Evolutionary conservation across 2,113 vertebrate genomes (phyloP).

Genomic region (Scalopus aquaticus): DNA sequence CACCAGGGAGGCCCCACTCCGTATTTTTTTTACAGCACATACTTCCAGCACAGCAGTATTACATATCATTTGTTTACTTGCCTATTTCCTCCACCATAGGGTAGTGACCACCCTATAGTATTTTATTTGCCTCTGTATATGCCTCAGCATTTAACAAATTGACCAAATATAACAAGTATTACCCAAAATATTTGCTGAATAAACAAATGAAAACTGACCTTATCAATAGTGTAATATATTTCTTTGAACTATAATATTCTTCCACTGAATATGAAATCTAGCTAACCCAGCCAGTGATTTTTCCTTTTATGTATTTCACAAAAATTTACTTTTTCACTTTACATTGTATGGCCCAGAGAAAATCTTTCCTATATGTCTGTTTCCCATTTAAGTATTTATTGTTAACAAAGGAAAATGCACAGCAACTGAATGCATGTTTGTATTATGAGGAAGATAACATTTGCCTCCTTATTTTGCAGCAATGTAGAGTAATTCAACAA

Average conservation of each 20-base stretch:
- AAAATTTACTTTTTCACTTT: constrained; percentile 14
- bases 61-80: background rate
- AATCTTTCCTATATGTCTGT: background rate
- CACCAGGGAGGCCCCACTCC: no score
- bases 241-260: background rate
- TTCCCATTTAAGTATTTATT: background rate
- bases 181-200: background rate
- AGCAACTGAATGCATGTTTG: background rate
- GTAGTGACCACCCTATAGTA: background rate
- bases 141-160: background rate
- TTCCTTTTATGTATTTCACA: background rate
- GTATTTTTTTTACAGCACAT: background rate
- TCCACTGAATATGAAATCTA: background rate
- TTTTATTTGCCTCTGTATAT: background rate
- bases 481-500: background rate
- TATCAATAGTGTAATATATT: background rate
- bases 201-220: background rate
- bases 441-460: background rate
- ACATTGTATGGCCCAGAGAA: background rate
- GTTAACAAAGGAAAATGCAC: constrained; percentile 24
- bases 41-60: background rate
- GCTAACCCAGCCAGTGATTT: background rate
- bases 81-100: background rate
- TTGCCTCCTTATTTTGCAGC: background rate
- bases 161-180: background rate